Evolutionary conservation across 1,140 invertebrate genomes (phyloP).

Genomic region (Oncopodura yosiiana): DNA sequence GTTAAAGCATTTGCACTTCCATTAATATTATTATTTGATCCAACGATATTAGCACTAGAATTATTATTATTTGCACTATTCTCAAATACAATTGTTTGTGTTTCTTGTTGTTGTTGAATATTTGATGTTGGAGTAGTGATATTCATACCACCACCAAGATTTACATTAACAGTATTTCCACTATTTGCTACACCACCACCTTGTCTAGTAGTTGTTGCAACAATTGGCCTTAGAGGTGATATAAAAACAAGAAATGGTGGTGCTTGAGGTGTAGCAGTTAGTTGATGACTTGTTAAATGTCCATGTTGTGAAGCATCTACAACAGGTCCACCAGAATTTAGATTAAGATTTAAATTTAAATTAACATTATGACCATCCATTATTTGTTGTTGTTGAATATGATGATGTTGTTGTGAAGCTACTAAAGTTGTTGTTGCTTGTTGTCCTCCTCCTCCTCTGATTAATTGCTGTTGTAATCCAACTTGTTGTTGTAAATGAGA

Average conservation of each 20-base stretch:
- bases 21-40: neutral
- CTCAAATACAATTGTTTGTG: neutral
- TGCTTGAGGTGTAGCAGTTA: constrained; percentile 4
- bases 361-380: constrained; percentile 2
- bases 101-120: neutral
- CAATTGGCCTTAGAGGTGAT: constrained; percentile 12
- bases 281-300: constrained; percentile 11
- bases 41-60: neutral
- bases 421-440: constrained; percentile 10
- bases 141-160: neutral
- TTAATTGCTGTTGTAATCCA: neutral
- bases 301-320: constrained; percentile 1
- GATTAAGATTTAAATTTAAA: constrained; percentile 32
- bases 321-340: constrained; percentile 3
- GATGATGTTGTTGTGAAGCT: constrained; percentile 14
- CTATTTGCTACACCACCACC: neutral
- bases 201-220: neutral
- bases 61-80: neutral
- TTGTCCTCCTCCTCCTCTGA: neutral
- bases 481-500: neutral
- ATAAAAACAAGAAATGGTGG: constrained; percentile 21
- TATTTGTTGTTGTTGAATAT: constrained; percentile 1
- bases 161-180: too few relatives aligned
- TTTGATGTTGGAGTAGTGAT: neutral
- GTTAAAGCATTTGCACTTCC: too few relatives aligned